Conservation (phyloP, 2,888 invertebrate genomes). For the Cerceris ruficornis region DNA sequence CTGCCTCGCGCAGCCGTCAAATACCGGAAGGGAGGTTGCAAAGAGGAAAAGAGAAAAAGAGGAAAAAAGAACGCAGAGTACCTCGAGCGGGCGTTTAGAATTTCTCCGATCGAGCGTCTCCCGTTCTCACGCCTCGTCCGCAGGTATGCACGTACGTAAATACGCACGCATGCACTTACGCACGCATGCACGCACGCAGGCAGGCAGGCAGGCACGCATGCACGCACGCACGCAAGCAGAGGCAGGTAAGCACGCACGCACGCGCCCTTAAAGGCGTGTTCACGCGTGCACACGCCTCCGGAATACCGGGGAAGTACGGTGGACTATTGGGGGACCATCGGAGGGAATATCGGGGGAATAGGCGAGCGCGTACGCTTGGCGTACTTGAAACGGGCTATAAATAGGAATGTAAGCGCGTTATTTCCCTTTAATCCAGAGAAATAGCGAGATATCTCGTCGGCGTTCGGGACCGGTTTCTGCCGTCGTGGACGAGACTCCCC, state of each 20-base stretch:
- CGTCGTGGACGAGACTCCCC: conserved; percentile 22
- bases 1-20: too few relatives aligned
- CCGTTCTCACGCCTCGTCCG: conserved; percentile 18
- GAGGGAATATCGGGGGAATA: not conserved
- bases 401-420: conserved; percentile 51
- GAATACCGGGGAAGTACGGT: too few relatives aligned
- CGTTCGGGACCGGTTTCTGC: conserved; percentile 57
- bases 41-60: too few relatives aligned
- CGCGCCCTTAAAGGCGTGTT: conserved; percentile 28
- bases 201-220: not conserved
- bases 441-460: conserved; percentile 47
- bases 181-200: not conserved
- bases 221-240: not conserved
- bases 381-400: conserved; percentile 47
- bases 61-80: too few relatives aligned
- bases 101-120: not conserved
- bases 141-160: conserved; percentile 9
- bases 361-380: conserved; percentile 9
- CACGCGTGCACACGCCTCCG: conserved; percentile 7
- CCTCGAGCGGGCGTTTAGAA: too few relatives aligned
- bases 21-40: too few relatives aligned
- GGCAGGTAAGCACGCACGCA: not conserved
- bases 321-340: not conserved
- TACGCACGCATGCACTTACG: not conserved
- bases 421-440: conserved; percentile 59